Conservation (phyloP, 1,140 invertebrate species). For the Drosophila willistoni region DNA sequence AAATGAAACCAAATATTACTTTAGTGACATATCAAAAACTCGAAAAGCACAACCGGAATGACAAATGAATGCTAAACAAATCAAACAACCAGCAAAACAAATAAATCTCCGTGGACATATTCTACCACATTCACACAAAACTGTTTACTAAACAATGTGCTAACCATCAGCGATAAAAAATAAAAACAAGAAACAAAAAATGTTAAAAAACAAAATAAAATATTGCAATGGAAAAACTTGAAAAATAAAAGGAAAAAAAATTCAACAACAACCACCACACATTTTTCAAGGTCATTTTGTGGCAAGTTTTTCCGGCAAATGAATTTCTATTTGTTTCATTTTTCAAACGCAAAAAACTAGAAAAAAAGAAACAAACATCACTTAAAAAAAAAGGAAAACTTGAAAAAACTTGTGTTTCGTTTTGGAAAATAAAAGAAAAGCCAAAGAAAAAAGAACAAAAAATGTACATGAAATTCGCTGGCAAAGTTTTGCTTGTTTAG, state of each 20-base stretch:
- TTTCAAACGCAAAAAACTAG: slow-evolving; percentile 38
- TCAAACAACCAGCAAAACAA: slow-evolving; percentile 33
- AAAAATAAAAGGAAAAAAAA: slow-evolving; percentile 42
- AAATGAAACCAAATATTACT: slow-evolving; percentile 17
- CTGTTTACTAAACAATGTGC: slow-evolving; percentile 62
- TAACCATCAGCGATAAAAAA: slow-evolving; percentile 40
- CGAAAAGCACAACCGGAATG: not conserved
- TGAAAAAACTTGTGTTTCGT: slow-evolving; percentile 7
- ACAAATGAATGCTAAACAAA: slow-evolving; percentile 14
- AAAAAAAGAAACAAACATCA: slow-evolving; percentile 56
- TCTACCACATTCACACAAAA: slow-evolving; percentile 5
- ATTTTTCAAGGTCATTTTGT: slow-evolving; percentile 67
- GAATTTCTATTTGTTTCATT: slow-evolving; percentile 67
- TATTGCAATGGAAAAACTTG: slow-evolving; percentile 40
- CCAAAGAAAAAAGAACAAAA: slow-evolving; percentile 54
- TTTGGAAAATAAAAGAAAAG: slow-evolving; percentile 66
- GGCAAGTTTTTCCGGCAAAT: slow-evolving; percentile 55
- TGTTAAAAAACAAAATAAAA: slow-evolving; percentile 28
- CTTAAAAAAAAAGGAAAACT: slow-evolving; percentile 34
- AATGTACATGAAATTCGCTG: slow-evolving; percentile 24
- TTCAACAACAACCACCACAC: slow-evolving; percentile 34
- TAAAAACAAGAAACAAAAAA: not conserved
- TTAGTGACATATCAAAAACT: slow-evolving; percentile 20
- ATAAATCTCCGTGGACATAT: slow-evolving; percentile 48
- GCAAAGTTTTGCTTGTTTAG: slow-evolving; percentile 37